Conservation (phyloP, 2,888 invertebrate genomes). For the Dendrolimus houi region DNA sequence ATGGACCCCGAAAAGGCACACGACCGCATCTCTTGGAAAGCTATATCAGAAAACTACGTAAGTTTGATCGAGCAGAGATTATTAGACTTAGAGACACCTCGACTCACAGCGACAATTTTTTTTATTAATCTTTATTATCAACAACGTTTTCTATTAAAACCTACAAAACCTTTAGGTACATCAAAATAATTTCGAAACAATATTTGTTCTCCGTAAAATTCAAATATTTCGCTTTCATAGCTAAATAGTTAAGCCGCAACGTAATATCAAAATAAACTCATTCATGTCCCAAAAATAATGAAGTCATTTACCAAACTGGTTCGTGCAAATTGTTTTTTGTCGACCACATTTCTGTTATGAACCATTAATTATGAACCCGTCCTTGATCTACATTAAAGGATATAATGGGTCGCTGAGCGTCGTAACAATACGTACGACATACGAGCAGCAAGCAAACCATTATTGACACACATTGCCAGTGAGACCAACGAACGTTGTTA, state of each 20-base stretch:
- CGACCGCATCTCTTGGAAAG: too few relatives aligned
- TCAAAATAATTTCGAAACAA: too few relatives aligned
- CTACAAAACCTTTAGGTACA: too few relatives aligned
- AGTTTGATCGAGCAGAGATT: too few relatives aligned
- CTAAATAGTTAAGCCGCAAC: not conserved
- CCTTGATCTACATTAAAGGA: slow-evolving; percentile 33
- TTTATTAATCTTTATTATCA: too few relatives aligned
- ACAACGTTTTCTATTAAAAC: too few relatives aligned
- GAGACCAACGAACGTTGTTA: not conserved
- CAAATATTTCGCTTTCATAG: not conserved
- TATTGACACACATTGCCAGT: not conserved
- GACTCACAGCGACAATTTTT: too few relatives aligned
- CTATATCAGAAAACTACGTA: too few relatives aligned
- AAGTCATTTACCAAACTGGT: not conserved
- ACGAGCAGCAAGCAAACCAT: not conserved
- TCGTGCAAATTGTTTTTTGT: slow-evolving; percentile 2
- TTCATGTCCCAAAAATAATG: not conserved
- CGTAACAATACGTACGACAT: slow-evolving; percentile 11
- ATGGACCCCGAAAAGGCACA: too few relatives aligned
- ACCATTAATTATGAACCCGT: slow-evolving; percentile 27
- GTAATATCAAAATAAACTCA: not conserved
- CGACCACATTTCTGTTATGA: slow-evolving; percentile 15
- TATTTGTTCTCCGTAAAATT: not conserved
- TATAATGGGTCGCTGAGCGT: slow-evolving; percentile 22
- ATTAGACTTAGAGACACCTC: too few relatives aligned